phyloP scores from a whole-genome alignment of 2,797 vertebrate species.

The Fundulus diaphanus region DNA sequence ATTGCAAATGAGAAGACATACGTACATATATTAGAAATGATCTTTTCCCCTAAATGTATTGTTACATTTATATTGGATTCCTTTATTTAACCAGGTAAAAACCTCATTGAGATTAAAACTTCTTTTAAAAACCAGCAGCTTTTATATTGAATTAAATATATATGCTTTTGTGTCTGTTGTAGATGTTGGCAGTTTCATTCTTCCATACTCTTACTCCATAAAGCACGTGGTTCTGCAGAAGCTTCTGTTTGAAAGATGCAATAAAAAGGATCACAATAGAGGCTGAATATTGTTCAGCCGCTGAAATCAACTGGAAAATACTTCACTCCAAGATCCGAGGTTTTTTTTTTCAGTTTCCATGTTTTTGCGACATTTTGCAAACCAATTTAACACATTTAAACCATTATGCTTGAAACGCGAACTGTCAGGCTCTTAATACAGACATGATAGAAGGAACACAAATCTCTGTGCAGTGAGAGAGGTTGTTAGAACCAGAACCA shows the following conservation, averaged over 20 bases:
- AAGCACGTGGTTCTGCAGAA: not conserved
- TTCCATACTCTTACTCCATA: not conserved
- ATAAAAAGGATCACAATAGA: not conserved
- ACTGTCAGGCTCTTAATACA: not conserved
- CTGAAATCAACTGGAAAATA: not conserved
- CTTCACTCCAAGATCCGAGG: not conserved
- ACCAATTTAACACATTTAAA: not conserved
- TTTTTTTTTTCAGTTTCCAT: not conserved
- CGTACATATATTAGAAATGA: too few relatives aligned
- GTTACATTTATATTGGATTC: not conserved
- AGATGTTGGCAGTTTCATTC: not conserved
- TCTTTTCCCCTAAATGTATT: not conserved
- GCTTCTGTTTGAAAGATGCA: not conserved
- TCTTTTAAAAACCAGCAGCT: too few relatives aligned
- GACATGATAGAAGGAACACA: not conserved
- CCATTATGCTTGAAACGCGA: not conserved
- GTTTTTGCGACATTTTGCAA: not conserved
- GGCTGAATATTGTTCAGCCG: not conserved
- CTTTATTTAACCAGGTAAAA: too few relatives aligned
- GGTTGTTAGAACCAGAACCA: not conserved
- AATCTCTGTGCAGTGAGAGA: too few relatives aligned
- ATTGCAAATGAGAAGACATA: too few relatives aligned
- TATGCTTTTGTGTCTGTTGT: not conserved
- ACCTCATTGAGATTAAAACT: too few relatives aligned
- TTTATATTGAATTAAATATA: not conserved